Conservation (phyloP, 2,797 vertebrate genomes). For the Sibirionetta formosa region DNA sequence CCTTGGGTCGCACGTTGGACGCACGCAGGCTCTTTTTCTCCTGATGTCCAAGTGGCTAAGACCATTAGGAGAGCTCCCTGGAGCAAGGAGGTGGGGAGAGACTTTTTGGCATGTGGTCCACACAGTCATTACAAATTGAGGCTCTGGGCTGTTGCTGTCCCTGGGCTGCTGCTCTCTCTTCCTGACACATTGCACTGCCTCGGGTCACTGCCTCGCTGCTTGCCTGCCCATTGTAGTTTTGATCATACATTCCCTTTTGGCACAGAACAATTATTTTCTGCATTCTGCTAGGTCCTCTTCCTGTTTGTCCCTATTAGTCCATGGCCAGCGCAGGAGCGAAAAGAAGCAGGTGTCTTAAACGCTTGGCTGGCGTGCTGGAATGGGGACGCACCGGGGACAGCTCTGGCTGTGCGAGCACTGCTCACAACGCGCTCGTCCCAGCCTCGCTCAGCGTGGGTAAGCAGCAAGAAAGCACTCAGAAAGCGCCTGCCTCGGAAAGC, state of each 20-base stretch:
- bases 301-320: conserved; percentile 65
- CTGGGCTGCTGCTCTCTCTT: conserved; percentile 77
- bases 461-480: neutral
- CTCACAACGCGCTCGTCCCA: neutral
- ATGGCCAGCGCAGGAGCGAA: conserved; percentile 49
- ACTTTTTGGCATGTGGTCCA: conserved; percentile 73
- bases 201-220: conserved; percentile 76
- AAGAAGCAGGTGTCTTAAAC: conserved; percentile 73
- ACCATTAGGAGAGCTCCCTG: conserved; percentile 68
- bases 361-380: conserved; percentile 53
- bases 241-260: conserved; percentile 75
- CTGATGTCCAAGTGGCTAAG: conserved; percentile 76
- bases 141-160: conserved; percentile 72
- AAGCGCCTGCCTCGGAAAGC: neutral
- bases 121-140: conserved; percentile 72
- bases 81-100: conserved; percentile 66
- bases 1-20: conserved; percentile 72
- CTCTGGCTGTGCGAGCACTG: conserved; percentile 15
- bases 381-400: conserved; percentile 25
- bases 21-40: conserved; percentile 23
- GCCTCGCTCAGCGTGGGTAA: neutral
- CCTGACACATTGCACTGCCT: conserved; percentile 75
- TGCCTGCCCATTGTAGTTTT: conserved; percentile 73
- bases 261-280: conserved; percentile 68
- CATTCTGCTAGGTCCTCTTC: conserved; percentile 66